A percentile compares a stretch with the other conserved stretches of the same genome.
These are phyloP conservation scores for Aplocera efformata DNA, from an alignment of 2,888 invertebrate genomes.

Conservation along the genomic window DNA sequence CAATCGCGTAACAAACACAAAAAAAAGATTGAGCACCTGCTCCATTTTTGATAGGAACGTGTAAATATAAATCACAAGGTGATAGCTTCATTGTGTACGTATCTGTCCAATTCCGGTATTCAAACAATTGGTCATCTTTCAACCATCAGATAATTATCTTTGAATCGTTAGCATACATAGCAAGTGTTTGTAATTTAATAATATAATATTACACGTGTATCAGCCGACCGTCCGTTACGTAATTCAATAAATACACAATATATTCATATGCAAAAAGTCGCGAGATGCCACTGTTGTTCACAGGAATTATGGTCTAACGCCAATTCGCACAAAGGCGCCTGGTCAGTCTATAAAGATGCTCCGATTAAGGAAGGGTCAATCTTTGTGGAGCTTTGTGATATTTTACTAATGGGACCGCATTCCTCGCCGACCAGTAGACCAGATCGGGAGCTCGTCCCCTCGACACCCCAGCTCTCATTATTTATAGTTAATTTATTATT, in stretches of 20 bases:
- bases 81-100: too few species aligned
- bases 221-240: constrained; percentile 20
- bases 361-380: constrained; percentile 62
- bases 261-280: constrained; percentile 66
- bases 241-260: constrained; percentile 37
- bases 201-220: constrained; percentile 2
- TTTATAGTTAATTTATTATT: constrained; percentile 78
- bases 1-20: too few species aligned
- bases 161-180: too few species aligned
- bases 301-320: constrained; percentile 76
- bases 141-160: constrained; percentile 1
- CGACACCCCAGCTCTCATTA: constrained; percentile 52
- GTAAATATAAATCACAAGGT: too few species aligned
- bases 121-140: constrained; percentile 10
- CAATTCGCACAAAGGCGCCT: constrained; percentile 51
- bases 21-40: too few species aligned
- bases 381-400: constrained; percentile 59
- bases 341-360: constrained; percentile 74
- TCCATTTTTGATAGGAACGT: too few species aligned
- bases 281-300: constrained; percentile 49
- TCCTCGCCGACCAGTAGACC: constrained; percentile 70
- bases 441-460: constrained; percentile 45
- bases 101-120: too few species aligned
- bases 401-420: constrained; percentile 76
- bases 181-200: too few species aligned